These are phyloP conservation scores for Rousettus leschenaultii DNA, from an alignment of 2,113 vertebrate species.

Conservation along the genomic window DNA sequence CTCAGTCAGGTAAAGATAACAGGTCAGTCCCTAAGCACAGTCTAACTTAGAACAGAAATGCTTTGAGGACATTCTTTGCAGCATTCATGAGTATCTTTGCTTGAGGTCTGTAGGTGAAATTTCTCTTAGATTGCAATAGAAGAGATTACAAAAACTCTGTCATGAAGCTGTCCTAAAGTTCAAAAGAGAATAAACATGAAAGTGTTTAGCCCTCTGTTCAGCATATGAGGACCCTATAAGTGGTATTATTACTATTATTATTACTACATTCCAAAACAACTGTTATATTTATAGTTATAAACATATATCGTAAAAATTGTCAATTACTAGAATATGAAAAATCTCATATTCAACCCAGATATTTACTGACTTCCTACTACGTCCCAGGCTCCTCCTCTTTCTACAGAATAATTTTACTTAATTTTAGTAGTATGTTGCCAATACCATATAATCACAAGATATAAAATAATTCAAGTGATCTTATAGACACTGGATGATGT, in stretches of 20 bases:
- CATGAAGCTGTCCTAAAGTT: not conserved
- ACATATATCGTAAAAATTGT: not conserved
- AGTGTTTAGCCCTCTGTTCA: not conserved
- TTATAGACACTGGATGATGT: not conserved
- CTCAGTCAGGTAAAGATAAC: not conserved
- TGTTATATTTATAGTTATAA: not conserved
- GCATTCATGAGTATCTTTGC: not conserved
- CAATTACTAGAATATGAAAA: not conserved
- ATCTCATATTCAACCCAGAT: not conserved
- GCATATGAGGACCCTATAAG: not conserved
- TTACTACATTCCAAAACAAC: not conserved
- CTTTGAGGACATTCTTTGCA: not conserved
- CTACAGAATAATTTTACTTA: not conserved
- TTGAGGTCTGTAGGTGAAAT: not conserved
- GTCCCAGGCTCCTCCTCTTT: not conserved
- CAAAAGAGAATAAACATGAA: not conserved
- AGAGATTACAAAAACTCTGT: not conserved
- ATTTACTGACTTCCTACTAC: not conserved
- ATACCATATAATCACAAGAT: not conserved
- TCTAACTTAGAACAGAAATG: not conserved
- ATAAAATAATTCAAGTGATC: slow-evolving; percentile 23
- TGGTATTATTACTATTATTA: not conserved
- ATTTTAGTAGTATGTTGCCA: not conserved
- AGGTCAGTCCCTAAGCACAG: not conserved
- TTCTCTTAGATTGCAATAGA: not conserved